Evolutionary conservation across 2,888 invertebrate species (phyloP).

Genomic region (Aquatica leii): DNA sequence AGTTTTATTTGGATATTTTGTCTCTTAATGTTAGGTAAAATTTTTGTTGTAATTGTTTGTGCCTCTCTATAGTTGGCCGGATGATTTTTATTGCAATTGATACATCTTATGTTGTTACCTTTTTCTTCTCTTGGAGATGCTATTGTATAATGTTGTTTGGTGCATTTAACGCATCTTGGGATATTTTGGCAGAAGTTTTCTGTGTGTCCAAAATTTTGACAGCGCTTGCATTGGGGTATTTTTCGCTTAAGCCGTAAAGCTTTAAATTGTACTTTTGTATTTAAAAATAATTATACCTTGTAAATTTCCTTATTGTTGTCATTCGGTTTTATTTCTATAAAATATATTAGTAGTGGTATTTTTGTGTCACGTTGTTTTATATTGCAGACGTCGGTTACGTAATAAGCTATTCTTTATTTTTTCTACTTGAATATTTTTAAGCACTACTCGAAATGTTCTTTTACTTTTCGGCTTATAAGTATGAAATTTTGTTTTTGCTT

Average conservation of each 20-base stretch:
- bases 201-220: slow-evolving; percentile 12
- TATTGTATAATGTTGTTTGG: background rate
- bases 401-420: slow-evolving; percentile 4
- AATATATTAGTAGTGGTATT: background rate
- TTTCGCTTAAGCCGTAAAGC: too few relatives aligned
- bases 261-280: slow-evolving; percentile 15
- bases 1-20: slow-evolving; percentile 13
- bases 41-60: slow-evolving; percentile 15
- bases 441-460: slow-evolving; percentile 5
- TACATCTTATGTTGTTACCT: slow-evolving; percentile 14
- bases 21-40: too few relatives aligned
- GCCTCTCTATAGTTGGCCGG: slow-evolving; percentile 19
- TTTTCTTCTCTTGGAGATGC: slow-evolving; percentile 14
- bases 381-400: slow-evolving; percentile 14
- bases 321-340: slow-evolving; percentile 10
- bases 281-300: slow-evolving; percentile 10
- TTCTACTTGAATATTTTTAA: background rate
- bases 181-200: slow-evolving; percentile 16
- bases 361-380: slow-evolving; percentile 15
- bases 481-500: background rate
- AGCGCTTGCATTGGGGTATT: too few relatives aligned
- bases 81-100: slow-evolving; percentile 24
- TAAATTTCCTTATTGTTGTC: slow-evolving; percentile 12
- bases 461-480: slow-evolving; percentile 15
- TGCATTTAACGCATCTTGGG: slow-evolving; percentile 18